These are phyloP conservation scores for Eupithecia insigniata DNA, from an alignment of 2,888 invertebrate species.

Conservation along the genomic window DNA sequence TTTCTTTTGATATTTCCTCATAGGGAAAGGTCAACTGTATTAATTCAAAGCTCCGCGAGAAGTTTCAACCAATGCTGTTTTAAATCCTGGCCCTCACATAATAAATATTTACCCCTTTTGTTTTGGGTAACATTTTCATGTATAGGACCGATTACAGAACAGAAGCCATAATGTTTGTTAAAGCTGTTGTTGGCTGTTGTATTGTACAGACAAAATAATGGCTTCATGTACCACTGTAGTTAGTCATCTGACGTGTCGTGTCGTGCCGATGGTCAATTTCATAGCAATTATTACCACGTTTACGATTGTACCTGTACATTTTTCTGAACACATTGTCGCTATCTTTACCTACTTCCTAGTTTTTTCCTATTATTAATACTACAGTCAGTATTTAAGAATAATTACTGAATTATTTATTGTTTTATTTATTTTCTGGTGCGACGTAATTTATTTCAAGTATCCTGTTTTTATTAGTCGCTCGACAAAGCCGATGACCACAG, in stretches of 20 bases:
- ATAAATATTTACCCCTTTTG: background rate
- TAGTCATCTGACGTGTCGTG: conserved; percentile 30
- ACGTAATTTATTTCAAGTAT: background rate
- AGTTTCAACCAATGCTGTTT: background rate
- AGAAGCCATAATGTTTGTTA: background rate
- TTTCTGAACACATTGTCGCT: conserved; percentile 22
- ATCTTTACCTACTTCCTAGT: conserved; percentile 27
- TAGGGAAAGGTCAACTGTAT: background rate
- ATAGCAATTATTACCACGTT: conserved; percentile 34
- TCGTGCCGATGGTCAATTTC: conserved; percentile 40
- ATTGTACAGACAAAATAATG: background rate
- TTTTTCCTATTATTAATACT: conserved; percentile 27
- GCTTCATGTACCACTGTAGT: conserved; percentile 3
- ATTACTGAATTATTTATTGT: too few relatives aligned
- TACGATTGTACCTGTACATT: conserved; percentile 22
- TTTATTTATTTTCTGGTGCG: background rate
- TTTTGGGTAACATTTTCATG: background rate
- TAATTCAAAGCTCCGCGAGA: background rate
- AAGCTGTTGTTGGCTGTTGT: background rate
- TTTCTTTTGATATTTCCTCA: background rate
- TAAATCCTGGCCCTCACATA: background rate
- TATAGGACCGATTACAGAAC: background rate
- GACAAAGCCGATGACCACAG: background rate
- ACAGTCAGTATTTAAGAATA: conserved; percentile 1
- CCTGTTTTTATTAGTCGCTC: background rate